Evolutionary conservation across 2,113 vertebrate species (phyloP), one percentile per base, ranked within the genome.

Genomic region (Platysternon megacephalum): DNA sequence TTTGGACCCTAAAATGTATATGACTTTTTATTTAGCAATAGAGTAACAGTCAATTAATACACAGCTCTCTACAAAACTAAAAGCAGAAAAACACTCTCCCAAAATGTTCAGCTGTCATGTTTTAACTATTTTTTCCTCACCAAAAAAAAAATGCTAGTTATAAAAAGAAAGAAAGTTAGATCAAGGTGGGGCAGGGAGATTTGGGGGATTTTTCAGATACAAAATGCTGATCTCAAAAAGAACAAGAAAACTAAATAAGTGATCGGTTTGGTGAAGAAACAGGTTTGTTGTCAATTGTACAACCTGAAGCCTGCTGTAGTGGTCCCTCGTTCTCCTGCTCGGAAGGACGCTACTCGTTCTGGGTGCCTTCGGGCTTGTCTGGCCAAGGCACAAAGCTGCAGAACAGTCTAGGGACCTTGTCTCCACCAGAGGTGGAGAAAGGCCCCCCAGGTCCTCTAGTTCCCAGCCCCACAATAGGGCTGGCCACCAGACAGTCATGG

Each of bases 131-230:
- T 44, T 14, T 82, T 46, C 53, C 48, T 86, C n/a, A 80, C 48
- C 88, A 76, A 65, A 51, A 65, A 51, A 65, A 44, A 86, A 79
- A 48, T 52, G 48, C 48, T 22, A 48, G 86, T 81, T 79, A 80
- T 83, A 74, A 90, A 82, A 90, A 83, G 76, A 90, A 84, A 79
- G 26, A 88, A 84, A 90, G 87, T 79, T 86, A 86, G 79, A 86
- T 49, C 53, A 82, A 79, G 28, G 78, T 11, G n/a, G 82, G 82
- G 39, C 44, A 79, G 89, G 17, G 61, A 90, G 11, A 94, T 90
- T 1, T 61, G 56, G 28, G 11, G 28, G 3, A n/a, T 90, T 91
- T 97, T 49, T 95, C 83, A 90, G 56, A 58, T 49, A 78, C 1
- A 68, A 84, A 89, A 93, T 92, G 78, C 72, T 87, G 9, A 51